Base-by-base conservation (phyloP, 1,140 invertebrate genomes). In the Chrysomallon squamiferum region DNA sequence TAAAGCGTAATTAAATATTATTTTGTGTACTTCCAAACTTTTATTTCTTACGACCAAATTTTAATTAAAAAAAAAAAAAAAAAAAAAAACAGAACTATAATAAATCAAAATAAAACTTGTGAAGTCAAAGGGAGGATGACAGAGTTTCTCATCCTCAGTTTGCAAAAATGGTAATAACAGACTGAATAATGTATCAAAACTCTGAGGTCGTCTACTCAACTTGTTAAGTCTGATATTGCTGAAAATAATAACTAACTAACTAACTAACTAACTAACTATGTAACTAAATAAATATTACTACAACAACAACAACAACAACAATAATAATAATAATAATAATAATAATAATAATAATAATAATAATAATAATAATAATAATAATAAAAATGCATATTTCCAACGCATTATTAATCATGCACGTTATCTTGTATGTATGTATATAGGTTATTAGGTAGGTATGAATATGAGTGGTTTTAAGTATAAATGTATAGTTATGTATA, bases 281-380 rank as follows among this genome's bases (percentile, higher is more conserved):
- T n/a, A 43, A 43, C n/a, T 43, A 43, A 9, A 43, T 43, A 43
- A 11, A n/a, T n/a, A 11, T n/a, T 43, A 43, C 41, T 43, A 11
- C 41, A 9, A 9, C n/a, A n/a, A 9, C 41, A n/a, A n/a, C 9
- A 9, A 43, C n/a, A 43, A 43, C 9, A n/a, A 43, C 41, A 43
- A 43, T n/a, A 11, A n/a, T 43, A 11, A 9, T 11, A 11, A 11
- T 9, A 11, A 43, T n/a, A 43, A n/a, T n/a, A 11, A 11, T 43
- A 9, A 43, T 11, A 43, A 11, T 43, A 43, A 9, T n/a, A n/a
- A 11, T 43, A 11, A 43, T 43, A 43, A 43, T 43, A 43, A 43
- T 43, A 43, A 43, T 43, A 43, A 43, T 43, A 43, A 43, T 43
- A 43, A 43, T 43, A 43, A 43, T 43, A 43, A 43, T 43, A 43